A percentile compares a stretch with the other conserved stretches of the same genome.
Evolutionary conservation across 2,113 vertebrate species (phyloP).

Genomic region (Corythornis cristatus): DNA sequence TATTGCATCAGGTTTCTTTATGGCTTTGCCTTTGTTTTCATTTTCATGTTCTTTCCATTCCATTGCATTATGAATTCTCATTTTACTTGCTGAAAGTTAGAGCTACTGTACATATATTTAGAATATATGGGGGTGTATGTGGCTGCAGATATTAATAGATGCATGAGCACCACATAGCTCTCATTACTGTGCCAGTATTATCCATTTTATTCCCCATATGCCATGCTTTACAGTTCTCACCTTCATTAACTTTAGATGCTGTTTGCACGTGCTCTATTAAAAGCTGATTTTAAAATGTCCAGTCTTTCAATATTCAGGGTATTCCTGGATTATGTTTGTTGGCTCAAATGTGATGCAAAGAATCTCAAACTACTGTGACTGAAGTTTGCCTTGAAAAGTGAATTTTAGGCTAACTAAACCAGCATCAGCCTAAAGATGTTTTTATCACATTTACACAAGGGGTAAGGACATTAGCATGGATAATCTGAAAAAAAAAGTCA

Average conservation of each 20-base stretch:
- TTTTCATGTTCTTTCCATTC: conserved; percentile 24
- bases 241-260: conserved; percentile 26
- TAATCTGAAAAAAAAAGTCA: not conserved
- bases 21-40: conserved; percentile 50
- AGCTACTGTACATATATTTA: conserved; percentile 68
- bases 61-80: conserved; percentile 42
- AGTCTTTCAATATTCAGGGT: not conserved
- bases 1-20: conserved; percentile 20
- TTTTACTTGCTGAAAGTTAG: conserved; percentile 57
- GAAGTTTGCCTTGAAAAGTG: not conserved
- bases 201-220: conserved; percentile 40
- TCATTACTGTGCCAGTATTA: conserved; percentile 63
- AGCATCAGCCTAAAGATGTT: not conserved
- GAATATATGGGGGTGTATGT: conserved; percentile 54
- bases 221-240: not conserved
- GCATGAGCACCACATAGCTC: conserved; percentile 43
- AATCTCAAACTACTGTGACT: not conserved
- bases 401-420: not conserved
- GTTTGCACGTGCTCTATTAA: conserved; percentile 10
- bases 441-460: not conserved
- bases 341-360: not conserved
- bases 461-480: not conserved
- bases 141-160: conserved; percentile 69
- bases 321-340: not conserved
- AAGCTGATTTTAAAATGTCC: not conserved